Evolutionary conservation across 2,113 vertebrate genomes (phyloP).

Genomic region (Rhagologus leucostigma): DNA sequence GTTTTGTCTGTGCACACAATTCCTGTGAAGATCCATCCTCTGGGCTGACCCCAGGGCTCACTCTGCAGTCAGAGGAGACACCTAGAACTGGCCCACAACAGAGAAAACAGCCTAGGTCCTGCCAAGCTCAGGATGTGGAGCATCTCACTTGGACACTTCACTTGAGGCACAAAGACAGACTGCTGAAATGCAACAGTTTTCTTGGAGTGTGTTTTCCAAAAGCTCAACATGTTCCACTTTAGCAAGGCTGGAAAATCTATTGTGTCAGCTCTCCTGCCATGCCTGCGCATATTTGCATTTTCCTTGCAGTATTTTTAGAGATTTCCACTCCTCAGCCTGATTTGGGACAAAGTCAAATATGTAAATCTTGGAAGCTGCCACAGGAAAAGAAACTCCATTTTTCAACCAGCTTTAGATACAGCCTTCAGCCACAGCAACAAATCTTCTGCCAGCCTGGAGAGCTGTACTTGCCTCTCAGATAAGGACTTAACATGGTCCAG

Average conservation of each 20-base stretch:
- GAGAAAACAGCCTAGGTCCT: neutral
- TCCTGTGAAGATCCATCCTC: neutral
- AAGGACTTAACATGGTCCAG: neutral
- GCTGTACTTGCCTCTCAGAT: neutral
- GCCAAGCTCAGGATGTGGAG: neutral
- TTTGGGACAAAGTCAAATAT: conserved; percentile 49
- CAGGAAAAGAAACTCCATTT: conserved; percentile 47
- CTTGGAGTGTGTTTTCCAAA: neutral
- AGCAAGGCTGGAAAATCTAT: neutral
- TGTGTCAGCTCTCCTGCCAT: neutral
- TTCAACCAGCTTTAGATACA: conserved; percentile 2
- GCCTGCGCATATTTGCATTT: neutral
- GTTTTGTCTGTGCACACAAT: neutral
- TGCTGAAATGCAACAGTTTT: neutral
- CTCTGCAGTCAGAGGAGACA: neutral
- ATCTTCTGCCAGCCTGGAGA: conserved; percentile 4
- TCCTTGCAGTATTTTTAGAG: conserved; percentile 39
- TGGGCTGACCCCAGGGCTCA: accelerated
- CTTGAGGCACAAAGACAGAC: neutral
- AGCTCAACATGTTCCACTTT: neutral
- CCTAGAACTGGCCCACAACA: neutral
- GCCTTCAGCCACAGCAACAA: neutral
- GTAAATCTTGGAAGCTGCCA: conserved; percentile 28
- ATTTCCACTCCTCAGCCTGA: neutral
- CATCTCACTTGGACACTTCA: neutral